These are phyloP conservation scores for Harpegnathos saltator DNA, from an alignment of 1,140 invertebrate genomes.

Conservation along the genomic window DNA sequence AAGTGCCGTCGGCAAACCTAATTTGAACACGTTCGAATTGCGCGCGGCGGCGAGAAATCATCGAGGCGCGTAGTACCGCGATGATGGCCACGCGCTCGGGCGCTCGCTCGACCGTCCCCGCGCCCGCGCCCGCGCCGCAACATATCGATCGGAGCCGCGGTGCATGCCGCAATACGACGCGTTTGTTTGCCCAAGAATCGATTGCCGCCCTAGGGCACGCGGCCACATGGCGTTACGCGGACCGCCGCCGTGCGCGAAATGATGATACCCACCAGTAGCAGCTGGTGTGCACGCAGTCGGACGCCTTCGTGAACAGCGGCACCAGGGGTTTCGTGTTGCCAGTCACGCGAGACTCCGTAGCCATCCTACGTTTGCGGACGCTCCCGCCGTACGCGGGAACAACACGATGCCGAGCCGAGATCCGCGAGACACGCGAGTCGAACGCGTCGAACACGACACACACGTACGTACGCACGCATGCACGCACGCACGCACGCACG, in stretches of 20 bases:
- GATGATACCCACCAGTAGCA: constrained; percentile 86
- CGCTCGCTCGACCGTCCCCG: constrained; percentile 50
- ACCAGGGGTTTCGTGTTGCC: constrained; percentile 84
- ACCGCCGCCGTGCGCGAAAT: neutral
- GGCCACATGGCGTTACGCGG: neutral
- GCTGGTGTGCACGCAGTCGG: constrained; percentile 86
- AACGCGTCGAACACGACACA: neutral
- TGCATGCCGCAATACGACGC: constrained; percentile 72
- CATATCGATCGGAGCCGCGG: constrained; percentile 67
- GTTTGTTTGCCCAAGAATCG: constrained; percentile 65
- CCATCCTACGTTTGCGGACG: constrained; percentile 79
- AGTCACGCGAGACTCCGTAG: constrained; percentile 78
- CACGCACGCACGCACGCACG: neutral
- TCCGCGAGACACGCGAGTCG: neutral
- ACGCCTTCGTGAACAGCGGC: constrained; percentile 83
- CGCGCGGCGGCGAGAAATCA: neutral
- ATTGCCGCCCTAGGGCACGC: constrained; percentile 16
- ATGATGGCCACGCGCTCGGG: constrained; percentile 54
- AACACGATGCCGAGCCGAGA: neutral
- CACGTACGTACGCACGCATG: neutral
- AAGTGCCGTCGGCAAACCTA: too few species aligned
- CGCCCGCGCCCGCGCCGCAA: too few species aligned
- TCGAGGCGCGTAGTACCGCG: constrained; percentile 4
- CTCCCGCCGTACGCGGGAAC: constrained; percentile 9
- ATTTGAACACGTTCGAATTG: too few species aligned